Conservation (phyloP, 2,113 vertebrate genomes). For the Oostethus manadensis region DNA sequence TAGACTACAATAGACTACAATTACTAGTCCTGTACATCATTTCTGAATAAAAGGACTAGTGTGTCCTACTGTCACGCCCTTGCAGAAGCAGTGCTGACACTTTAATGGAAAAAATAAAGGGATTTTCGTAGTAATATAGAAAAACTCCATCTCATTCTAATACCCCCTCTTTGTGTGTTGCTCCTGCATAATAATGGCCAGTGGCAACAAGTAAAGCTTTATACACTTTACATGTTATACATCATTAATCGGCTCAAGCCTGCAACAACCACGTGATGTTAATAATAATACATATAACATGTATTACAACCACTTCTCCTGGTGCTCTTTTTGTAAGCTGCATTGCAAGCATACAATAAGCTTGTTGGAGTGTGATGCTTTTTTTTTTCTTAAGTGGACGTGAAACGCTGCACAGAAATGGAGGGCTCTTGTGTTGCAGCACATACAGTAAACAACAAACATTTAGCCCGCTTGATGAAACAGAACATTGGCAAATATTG, state of each 20-base stretch:
- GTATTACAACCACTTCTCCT: constrained; percentile 21
- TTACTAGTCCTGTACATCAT: background rate
- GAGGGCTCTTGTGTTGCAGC: background rate
- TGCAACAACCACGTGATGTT: constrained; percentile 15
- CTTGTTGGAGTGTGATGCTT: too few relatives aligned
- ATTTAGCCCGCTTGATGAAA: background rate
- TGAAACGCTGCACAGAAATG: background rate
- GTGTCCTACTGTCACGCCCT: constrained; percentile 30
- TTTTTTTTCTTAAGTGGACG: background rate
- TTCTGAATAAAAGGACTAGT: constrained; percentile 3
- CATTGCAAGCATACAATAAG: background rate
- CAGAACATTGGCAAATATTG: background rate
- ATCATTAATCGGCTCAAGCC: constrained; percentile 25
- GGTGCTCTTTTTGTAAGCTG: background rate
- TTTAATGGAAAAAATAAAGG: constrained; percentile 18
- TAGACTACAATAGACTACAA: too few relatives aligned
- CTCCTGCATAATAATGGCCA: constrained; percentile 24
- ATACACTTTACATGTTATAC: constrained; percentile 1
- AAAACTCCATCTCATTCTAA: constrained; percentile 46
- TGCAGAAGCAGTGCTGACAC: too few relatives aligned
- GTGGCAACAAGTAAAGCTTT: constrained; percentile 30
- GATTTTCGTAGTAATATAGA: constrained; percentile 23
- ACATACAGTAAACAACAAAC: constrained; percentile 1
- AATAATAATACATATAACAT: constrained; percentile 11
- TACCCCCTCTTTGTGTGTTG: constrained; percentile 44